A percentile compares a stretch with the other conserved stretches of the same genome.
These are phyloP conservation scores for Acanthaster planci DNA, from an alignment of 35 echinoderm and acorn worm genomes.

Conservation along the genomic window DNA sequence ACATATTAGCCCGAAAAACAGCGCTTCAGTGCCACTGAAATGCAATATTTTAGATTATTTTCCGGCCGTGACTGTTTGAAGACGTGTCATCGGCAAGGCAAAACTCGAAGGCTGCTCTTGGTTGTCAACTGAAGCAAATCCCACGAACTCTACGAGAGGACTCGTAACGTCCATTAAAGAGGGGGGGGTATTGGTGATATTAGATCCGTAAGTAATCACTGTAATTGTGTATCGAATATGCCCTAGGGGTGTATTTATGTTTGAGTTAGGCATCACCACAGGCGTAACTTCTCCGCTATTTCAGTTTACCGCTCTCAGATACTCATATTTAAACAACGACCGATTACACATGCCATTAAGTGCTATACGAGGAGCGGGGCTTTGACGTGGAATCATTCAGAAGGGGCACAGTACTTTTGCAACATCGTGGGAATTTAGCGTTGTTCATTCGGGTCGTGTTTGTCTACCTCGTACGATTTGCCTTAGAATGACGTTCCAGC, in stretches of 20 bases:
- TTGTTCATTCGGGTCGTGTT: no score
- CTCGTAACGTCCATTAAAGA: neutral
- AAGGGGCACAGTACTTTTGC: no score
- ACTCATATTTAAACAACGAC: no score
- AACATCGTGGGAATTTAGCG: no score
- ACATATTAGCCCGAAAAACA: neutral
- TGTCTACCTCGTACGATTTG: no score
- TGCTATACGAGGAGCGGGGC: no score
- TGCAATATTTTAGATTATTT: constrained; percentile 9
- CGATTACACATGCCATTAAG: no score
- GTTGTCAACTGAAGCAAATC: neutral
- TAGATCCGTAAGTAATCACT: neutral
- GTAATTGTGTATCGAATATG: neutral
- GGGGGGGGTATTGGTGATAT: neutral
- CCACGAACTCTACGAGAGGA: neutral
- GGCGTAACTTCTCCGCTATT: no score
- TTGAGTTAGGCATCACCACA: no score
- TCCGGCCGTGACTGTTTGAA: neutral
- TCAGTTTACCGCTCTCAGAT: no score
- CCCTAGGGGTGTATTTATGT: neutral
- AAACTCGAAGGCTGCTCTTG: neutral
- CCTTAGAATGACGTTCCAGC: no score
- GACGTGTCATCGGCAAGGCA: neutral
- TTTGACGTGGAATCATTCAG: no score
- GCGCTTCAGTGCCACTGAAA: neutral